phyloP scores from a whole-genome alignment of 2,888 invertebrate genomes.

The Pilophorus perplexus region DNA sequence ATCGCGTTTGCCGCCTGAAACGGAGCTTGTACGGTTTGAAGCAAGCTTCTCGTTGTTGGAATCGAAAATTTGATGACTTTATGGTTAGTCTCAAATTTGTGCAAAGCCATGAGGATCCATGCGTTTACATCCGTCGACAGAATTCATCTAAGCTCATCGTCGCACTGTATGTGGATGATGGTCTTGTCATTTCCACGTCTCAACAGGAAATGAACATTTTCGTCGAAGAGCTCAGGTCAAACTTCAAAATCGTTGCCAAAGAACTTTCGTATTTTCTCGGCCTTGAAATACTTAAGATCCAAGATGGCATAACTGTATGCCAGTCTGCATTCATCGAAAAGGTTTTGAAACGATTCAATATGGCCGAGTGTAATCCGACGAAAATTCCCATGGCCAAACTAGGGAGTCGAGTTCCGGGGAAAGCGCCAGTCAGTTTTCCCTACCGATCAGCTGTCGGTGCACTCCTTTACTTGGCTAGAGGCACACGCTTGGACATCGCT shows the following conservation, averaged over 20 bases:
- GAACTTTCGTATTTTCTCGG: slow-evolving; percentile 21
- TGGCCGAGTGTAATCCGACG: no score
- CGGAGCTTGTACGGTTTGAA: slow-evolving; percentile 21
- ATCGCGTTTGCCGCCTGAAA: slow-evolving; percentile 24
- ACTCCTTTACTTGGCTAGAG: slow-evolving; percentile 1
- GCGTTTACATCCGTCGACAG: background rate
- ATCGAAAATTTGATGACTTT: slow-evolving; percentile 24
- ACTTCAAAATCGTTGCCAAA: slow-evolving; percentile 28
- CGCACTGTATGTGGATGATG: no score
- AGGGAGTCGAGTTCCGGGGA: background rate
- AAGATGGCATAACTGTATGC: background rate
- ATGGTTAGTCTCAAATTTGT: slow-evolving; percentile 8
- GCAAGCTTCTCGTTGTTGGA: slow-evolving; percentile 29
- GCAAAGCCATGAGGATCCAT: slow-evolving; percentile 6
- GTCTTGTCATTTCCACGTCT: slow-evolving; percentile 12
- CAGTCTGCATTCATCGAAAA: slow-evolving; percentile 11
- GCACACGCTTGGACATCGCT: no score
- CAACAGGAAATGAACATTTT: slow-evolving; percentile 1
- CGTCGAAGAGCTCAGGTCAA: slow-evolving; percentile 2
- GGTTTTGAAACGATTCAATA: slow-evolving; percentile 2
- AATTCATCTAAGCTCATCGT: background rate
- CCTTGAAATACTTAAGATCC: background rate
- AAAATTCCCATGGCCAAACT: background rate
- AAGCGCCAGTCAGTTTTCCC: slow-evolving; percentile 9
- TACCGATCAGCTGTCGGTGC: slow-evolving; percentile 24